Evolutionary conservation across 2,113 vertebrate genomes (phyloP), one percentile per base, ranked within the genome.

Genomic region (Chaetura pelagica): DNA sequence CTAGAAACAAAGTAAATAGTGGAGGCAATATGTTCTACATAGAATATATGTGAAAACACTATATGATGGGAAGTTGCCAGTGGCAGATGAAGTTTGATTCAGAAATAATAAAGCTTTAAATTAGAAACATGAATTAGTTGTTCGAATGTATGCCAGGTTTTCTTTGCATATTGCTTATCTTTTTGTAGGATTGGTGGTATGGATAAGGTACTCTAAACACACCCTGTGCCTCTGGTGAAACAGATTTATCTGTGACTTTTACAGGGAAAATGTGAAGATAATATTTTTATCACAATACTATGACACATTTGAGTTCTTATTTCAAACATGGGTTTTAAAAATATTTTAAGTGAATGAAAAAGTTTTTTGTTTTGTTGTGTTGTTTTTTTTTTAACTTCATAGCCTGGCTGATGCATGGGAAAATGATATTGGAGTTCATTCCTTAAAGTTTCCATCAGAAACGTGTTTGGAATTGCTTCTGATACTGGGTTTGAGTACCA

Each of bases 391-490:
- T 64, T 26, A 84, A 57, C 75, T 73, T 96, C 96, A 18, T 93
- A 99, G 99, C 17, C 95, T 99, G 69, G 94, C 97, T 84, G 95
- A 97, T 62, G 97, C 94, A 40, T 99, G 99, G 99, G 98, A 99
- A 97, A 98, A 97, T 97, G 99, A 99, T 87, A 96, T 98, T 94
- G 98, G 99, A 12, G 99, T 99, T 90, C 99, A 99, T 92, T 63
- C 98, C 23, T 91, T 99, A 68, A 98, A 96, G 49, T 97, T 99
- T 84, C 99, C 99, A 11, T 96, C 97, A 87, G 97, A 97, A 62
- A 99, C 99, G 22, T 99, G 99, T 84, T 97, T 99, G 96, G 99
- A 99, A 95, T 95, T 99, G 51, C 95, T 98, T 66, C 91, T 98
- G 96, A 97, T 99, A 52, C 93, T 99, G 42, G 96, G 97, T 12